A percentile compares a stretch with the other conserved stretches of the same genome.
Evolutionary conservation across 2,797 vertebrate species (phyloP).

Genomic region (Smutsia temminckii): DNA sequence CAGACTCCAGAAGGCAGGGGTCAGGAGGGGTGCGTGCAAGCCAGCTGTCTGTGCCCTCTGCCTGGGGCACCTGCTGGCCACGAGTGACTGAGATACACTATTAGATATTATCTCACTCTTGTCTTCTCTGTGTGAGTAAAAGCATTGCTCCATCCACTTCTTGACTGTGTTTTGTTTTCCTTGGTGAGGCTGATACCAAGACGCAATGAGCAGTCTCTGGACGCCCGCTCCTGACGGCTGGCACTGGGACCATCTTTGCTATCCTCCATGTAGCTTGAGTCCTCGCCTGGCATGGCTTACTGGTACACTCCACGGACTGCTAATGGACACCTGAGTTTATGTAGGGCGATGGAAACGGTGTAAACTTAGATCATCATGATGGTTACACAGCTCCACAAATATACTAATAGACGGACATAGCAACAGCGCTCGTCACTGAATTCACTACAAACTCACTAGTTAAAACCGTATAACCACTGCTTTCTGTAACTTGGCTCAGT

Average conservation of each 20-base stretch:
- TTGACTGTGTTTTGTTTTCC: not conserved
- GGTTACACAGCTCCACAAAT: not conserved
- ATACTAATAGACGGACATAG: not conserved
- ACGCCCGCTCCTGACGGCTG: not conserved
- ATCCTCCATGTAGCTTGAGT: not conserved
- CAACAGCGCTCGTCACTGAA: not conserved
- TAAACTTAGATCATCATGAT: not conserved
- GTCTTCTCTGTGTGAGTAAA: not conserved
- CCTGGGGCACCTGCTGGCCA: not conserved
- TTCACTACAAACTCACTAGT: not conserved
- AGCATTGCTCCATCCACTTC: not conserved
- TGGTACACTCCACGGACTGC: not conserved
- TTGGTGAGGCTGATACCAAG: not conserved
- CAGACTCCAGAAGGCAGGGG: not conserved
- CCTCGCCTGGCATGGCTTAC: not conserved
- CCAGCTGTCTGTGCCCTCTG: not conserved
- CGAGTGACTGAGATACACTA: no score
- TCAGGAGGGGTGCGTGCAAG: not conserved
- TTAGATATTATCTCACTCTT: not conserved
- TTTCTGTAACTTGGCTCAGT: not conserved
- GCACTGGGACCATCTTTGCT: not conserved
- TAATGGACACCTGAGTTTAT: not conserved
- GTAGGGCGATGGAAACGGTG: not conserved
- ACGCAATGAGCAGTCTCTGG: not conserved
- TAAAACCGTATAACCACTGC: not conserved